A percentile compares a stretch with the other conserved stretches of the same genome.
Evolutionary conservation across 2,113 vertebrate genomes (phyloP).

Genomic region (Sceloporus undulatus): DNA sequence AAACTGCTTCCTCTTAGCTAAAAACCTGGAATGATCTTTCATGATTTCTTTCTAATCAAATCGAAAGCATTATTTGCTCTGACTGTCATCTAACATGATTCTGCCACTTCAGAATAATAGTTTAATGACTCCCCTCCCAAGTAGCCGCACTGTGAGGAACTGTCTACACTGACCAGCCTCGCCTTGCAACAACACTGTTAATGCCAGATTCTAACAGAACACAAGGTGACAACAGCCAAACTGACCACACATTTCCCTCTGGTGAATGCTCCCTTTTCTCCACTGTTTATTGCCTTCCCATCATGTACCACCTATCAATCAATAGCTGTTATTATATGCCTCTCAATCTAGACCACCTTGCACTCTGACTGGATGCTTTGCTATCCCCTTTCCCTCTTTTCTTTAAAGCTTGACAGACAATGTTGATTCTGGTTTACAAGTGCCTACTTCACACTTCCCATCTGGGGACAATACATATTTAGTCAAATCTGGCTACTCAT

Average conservation of each 20-base stretch:
- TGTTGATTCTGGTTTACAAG: neutral
- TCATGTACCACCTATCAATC: too few species aligned
- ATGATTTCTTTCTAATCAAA: neutral
- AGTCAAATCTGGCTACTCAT: constrained; percentile 37
- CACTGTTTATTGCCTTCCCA: too few species aligned
- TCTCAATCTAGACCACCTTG: too few species aligned
- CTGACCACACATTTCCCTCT: too few species aligned
- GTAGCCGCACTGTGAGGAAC: neutral
- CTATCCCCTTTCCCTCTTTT: too few species aligned
- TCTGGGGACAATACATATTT: neutral
- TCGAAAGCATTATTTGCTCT: constrained; percentile 38
- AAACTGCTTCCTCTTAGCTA: constrained; percentile 36
- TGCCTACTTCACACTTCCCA: constrained; percentile 27
- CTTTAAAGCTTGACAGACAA: neutral
- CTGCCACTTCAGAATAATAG: constrained; percentile 26
- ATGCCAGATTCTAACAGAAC: too few species aligned
- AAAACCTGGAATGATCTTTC: constrained; percentile 43
- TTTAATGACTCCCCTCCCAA: neutral
- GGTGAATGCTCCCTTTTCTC: too few species aligned
- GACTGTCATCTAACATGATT: constrained; percentile 2
- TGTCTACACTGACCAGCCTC: too few species aligned
- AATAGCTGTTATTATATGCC: too few species aligned
- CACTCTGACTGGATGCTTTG: too few species aligned
- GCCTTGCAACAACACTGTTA: too few species aligned
- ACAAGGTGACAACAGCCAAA: too few species aligned